Percentiles rank a stretch among this genome's conserved stretches.
These are phyloP conservation scores for Idaea biselata DNA, from an alignment of 2,888 invertebrate species.

Conservation along the genomic window DNA sequence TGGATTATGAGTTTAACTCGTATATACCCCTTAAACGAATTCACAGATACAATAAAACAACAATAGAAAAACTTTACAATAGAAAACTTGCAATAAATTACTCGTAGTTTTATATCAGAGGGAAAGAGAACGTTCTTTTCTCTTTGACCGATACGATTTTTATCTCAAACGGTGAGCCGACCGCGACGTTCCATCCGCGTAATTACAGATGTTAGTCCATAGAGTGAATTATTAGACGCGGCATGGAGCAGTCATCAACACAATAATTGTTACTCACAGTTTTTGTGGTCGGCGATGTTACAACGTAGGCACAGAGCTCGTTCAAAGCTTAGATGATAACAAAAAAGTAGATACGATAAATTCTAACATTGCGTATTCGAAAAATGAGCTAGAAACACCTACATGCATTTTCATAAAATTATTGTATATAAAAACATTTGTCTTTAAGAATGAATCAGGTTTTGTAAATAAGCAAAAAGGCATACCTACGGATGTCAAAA, in stretches of 20 bases:
- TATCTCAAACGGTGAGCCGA: constrained; percentile 77
- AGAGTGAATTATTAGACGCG: constrained; percentile 77
- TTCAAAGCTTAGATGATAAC: too few relatives aligned
- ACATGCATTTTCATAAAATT: too few relatives aligned
- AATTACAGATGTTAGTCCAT: constrained; percentile 77
- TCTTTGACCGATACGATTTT: constrained; percentile 53
- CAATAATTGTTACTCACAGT: constrained; percentile 72
- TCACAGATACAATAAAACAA: background rate
- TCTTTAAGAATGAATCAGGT: too few relatives aligned
- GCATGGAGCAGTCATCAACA: constrained; percentile 68
- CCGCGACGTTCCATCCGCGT: constrained; percentile 72
- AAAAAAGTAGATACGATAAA: too few relatives aligned
- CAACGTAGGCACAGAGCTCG: constrained; percentile 14
- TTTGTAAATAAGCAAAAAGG: too few relatives aligned
- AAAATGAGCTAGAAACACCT: too few relatives aligned
- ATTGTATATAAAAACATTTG: too few relatives aligned
- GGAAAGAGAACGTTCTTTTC: background rate
- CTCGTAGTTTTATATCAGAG: background rate
- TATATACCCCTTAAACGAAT: background rate
- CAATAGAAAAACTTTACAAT: constrained; percentile 1
- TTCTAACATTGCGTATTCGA: too few relatives aligned
- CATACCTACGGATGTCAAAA: too few relatives aligned
- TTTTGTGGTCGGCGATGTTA: constrained; percentile 46
- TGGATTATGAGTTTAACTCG: too few relatives aligned
- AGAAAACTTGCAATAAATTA: background rate